phyloP scores from a whole-genome alignment of 2,113 vertebrate species.

The Rutilus rutilus region DNA sequence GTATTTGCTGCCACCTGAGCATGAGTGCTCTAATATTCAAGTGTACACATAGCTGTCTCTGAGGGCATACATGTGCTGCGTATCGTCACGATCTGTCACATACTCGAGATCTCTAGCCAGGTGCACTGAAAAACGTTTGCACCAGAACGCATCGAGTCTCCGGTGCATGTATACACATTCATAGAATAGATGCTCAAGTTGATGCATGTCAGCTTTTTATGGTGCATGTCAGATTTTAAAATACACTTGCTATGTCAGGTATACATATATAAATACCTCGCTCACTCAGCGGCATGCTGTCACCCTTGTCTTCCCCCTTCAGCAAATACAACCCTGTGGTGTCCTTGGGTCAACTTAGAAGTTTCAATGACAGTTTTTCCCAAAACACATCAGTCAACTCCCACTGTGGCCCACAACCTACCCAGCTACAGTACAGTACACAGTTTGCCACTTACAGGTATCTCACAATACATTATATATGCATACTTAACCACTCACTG shows the following conservation, averaged over 20 bases:
- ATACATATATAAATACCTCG: not conserved
- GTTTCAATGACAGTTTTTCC: conserved; percentile 17
- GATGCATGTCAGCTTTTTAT: conserved; percentile 6
- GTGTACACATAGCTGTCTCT: not conserved
- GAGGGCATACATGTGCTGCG: not conserved
- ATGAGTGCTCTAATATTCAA: conserved; percentile 2
- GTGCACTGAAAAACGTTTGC: not conserved
- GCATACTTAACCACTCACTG: not conserved
- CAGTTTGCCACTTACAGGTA: not conserved
- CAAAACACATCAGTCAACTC: conserved; percentile 11
- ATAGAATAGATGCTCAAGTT: not conserved
- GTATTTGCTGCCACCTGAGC: not conserved
- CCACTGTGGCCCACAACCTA: not conserved
- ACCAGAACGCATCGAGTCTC: too few relatives aligned
- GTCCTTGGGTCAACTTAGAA: not conserved
- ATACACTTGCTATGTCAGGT: not conserved
- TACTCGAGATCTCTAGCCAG: not conserved
- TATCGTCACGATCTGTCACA: not conserved
- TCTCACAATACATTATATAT: not conserved
- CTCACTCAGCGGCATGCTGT: not conserved
- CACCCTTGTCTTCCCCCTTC: not conserved
- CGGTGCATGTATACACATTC: too few relatives aligned
- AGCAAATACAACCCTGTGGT: conserved; percentile 20
- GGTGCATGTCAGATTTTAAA: not conserved
- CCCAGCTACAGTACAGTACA: not conserved